These are phyloP conservation scores for Drosophila santomea DNA, from an alignment of 1,140 invertebrate species.

Conservation along the genomic window DNA sequence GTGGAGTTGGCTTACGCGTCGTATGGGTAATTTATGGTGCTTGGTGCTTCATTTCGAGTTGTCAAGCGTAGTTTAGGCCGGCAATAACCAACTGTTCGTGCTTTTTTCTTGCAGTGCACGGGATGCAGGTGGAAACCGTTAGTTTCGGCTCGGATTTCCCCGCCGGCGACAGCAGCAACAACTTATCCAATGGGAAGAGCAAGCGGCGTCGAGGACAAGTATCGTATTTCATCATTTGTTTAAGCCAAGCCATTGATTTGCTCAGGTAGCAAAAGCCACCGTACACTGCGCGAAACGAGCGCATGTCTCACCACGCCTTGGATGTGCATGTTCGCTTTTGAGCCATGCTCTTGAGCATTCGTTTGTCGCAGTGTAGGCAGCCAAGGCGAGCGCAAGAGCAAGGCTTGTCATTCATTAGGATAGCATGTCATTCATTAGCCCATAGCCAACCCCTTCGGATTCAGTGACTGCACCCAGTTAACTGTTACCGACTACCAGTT, in stretches of 20 bases:
- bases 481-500: conserved; percentile 6
- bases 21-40: conserved; percentile 75
- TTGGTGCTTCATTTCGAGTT: conserved; percentile 49
- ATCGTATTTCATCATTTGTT: conserved; percentile 75
- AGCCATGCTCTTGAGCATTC: no score
- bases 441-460: not conserved
- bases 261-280: conserved; percentile 16
- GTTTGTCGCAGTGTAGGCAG: not conserved
- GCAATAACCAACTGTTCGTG: conserved; percentile 2
- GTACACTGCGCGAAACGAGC: not conserved
- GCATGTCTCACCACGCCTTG: no score
- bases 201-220: conserved; percentile 38
- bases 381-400: conserved; percentile 7
- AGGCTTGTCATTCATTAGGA: conserved; percentile 69
- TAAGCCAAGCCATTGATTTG: conserved; percentile 69
- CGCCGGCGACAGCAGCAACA: conserved; percentile 15
- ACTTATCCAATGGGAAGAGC: conserved; percentile 19
- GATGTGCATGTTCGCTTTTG: not conserved
- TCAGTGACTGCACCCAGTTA: conserved; percentile 44
- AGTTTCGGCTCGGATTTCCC: conserved; percentile 37
- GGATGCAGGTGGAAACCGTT: conserved; percentile 40
- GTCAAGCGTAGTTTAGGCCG: conserved; percentile 1
- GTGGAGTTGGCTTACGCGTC: conserved; percentile 65
- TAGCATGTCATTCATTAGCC: conserved; percentile 69
- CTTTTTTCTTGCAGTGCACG: conserved; percentile 1